Base-by-base conservation (phyloP, 2,113 vertebrate species). In the Burhinus bistriatus region DNA sequence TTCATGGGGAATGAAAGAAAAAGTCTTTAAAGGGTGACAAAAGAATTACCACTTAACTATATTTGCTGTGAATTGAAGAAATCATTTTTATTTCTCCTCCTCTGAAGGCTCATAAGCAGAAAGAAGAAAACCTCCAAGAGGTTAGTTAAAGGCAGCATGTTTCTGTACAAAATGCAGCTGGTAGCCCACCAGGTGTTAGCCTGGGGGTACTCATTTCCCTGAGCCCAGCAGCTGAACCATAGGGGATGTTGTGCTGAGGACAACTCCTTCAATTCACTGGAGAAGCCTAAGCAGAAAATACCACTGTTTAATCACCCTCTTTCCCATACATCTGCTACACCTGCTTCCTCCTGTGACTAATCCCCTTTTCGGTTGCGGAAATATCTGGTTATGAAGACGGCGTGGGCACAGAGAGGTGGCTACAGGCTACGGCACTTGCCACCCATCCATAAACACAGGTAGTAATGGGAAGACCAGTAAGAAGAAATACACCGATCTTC, bases 331-430 rank as follows among this genome's bases (percentile, higher is more conserved):
- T 69, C 59, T 87, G 89, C 69, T 86, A 95, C 95, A 95, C 92
- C 92, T 97, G 94, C 89, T 95, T 92, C 86, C 73, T 96, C 65
- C 95, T 58, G 76, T 94, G 95, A 96, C 94, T 97, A 97, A 97
- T 95, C 66, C 77, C 62, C 45, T 92, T 95, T 92, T 93, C 92
- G 93, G 85, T 12, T 65, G 64, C 13, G 32, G 93, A 96, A 96
- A 94, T 85, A 93, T 62, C 80, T 93, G 72, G 86, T 90, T 86
- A 87, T 68, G 88, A 94, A 92, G 79, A 71, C 58, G 23, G 85
- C 2, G 18, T 89, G 92, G 83, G 90, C 88, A 84, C 3, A 2
- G 76, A 51, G 44, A 65, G 83, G 73, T 1, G 0, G 55, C 85
- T 77, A 45, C 59, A 90, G 83, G 72, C 58, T 66, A 55, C 1